phyloP scores from a whole-genome alignment of 2,888 invertebrate genomes.

The Agrochola lota region DNA sequence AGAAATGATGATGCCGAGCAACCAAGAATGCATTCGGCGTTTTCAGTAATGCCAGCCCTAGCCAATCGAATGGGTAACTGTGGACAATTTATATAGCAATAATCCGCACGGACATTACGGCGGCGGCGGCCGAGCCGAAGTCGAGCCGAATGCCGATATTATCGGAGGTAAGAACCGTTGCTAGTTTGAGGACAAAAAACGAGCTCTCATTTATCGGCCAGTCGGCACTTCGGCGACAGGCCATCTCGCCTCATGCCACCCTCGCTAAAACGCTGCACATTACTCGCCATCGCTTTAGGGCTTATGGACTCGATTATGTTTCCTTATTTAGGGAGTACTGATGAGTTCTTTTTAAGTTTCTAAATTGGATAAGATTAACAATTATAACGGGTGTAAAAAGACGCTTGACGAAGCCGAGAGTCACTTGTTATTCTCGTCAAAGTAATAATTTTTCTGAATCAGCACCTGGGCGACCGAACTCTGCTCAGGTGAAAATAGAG shows the following conservation, averaged over 20 bases:
- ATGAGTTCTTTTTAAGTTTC: constrained; percentile 59
- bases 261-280: constrained; percentile 66
- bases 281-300: constrained; percentile 64
- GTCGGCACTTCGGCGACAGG: constrained; percentile 84
- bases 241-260: constrained; percentile 72
- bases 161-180: constrained; percentile 85
- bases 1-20: no score
- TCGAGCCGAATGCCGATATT: constrained; percentile 83
- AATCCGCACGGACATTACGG: constrained; percentile 89
- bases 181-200: constrained; percentile 89
- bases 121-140: constrained; percentile 66
- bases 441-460: background rate
- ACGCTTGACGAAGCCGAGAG: background rate
- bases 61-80: constrained; percentile 86
- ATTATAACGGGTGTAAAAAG: constrained; percentile 13
- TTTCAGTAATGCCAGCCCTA: constrained; percentile 78
- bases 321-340: constrained; percentile 58
- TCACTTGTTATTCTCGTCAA: background rate
- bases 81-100: constrained; percentile 90
- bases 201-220: constrained; percentile 88
- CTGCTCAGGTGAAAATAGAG: no score
- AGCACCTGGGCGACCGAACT: no score
- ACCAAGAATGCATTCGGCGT: background rate
- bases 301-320: constrained; percentile 63
- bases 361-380: constrained; percentile 28